phyloP scores from a whole-genome alignment of 2,113 vertebrate species.

The Albula goreensis region DNA sequence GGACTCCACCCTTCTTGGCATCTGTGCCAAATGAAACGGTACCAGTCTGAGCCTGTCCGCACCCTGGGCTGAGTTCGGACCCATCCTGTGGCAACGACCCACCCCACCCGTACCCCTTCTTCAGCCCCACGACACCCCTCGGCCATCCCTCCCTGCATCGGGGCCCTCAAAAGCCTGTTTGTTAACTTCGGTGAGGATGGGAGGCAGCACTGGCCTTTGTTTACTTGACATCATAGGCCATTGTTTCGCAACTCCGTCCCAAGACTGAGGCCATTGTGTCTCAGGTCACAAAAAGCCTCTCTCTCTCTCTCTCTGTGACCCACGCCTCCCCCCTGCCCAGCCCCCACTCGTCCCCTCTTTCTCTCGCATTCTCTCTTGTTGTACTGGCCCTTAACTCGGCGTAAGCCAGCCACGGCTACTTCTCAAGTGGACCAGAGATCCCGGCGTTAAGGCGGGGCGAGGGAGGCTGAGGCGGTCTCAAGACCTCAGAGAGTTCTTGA shows the following conservation, averaged over 20 bases:
- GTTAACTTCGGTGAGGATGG: constrained; percentile 18
- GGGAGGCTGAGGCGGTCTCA: constrained; percentile 13
- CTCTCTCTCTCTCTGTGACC: constrained; percentile 59
- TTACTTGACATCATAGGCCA: constrained; percentile 64
- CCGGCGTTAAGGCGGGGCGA: constrained; percentile 12
- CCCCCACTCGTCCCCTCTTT: constrained; percentile 43
- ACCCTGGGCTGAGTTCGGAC: constrained; percentile 43
- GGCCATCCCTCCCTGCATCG: no score
- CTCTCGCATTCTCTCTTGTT: constrained; percentile 44
- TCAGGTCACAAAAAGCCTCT: constrained; percentile 62
- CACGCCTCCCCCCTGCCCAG: constrained; percentile 1
- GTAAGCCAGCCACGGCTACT: constrained; percentile 27
- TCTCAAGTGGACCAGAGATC: constrained; percentile 1
- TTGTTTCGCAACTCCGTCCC: constrained; percentile 53
- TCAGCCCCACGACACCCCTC: not conserved
- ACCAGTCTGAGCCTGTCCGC: constrained; percentile 57
- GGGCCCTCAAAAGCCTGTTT: constrained; percentile 31
- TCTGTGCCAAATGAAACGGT: constrained; percentile 51
- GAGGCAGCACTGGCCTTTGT: constrained; percentile 57
- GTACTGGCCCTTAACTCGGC: constrained; percentile 61
- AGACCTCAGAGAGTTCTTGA: constrained; percentile 2
- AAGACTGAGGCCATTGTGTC: not conserved
- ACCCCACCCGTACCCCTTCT: constrained; percentile 13
- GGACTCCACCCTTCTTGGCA: constrained; percentile 38
- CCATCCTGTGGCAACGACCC: constrained; percentile 39